These are phyloP conservation scores for Salvelinus namaycush DNA, from an alignment of 2,113 vertebrate species.

Conservation along the genomic window DNA sequence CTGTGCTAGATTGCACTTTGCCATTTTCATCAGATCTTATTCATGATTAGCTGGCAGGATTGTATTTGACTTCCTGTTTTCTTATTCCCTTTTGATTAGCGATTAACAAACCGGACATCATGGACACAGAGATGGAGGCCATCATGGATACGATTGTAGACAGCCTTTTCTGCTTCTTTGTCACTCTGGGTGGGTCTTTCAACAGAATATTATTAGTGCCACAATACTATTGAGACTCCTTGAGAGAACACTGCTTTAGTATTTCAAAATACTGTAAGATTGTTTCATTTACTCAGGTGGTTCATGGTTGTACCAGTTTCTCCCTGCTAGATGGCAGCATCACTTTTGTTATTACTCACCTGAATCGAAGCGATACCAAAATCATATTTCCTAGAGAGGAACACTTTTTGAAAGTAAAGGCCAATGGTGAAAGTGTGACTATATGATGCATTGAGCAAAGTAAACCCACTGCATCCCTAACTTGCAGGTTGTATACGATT, in stretches of 20 bases:
- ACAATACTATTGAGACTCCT: too few species aligned
- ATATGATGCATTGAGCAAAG: background rate
- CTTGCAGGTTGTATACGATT: too few species aligned
- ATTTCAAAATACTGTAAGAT: background rate
- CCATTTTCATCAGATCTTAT: background rate
- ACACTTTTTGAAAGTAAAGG: background rate
- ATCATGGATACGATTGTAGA: constrained; percentile 99
- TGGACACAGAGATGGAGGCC: constrained; percentile 95
- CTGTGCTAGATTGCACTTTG: too few species aligned
- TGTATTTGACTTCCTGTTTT: background rate
- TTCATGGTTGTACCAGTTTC: background rate
- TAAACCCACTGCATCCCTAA: too few species aligned
- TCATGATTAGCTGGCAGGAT: too few species aligned
- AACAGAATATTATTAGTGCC: background rate
- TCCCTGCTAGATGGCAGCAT: background rate
- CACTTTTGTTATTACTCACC: background rate
- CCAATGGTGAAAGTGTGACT: background rate
- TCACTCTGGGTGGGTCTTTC: constrained; percentile 90
- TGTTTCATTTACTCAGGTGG: background rate
- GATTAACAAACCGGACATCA: constrained; percentile 93
- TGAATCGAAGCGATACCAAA: background rate
- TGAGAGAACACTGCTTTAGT: background rate
- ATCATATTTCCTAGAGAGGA: background rate
- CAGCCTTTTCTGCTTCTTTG: constrained; percentile 98
- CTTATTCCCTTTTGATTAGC: constrained; percentile 63